Evolutionary conservation across 2,113 vertebrate genomes (phyloP).

Genomic region (Anas platyrhynchos): DNA sequence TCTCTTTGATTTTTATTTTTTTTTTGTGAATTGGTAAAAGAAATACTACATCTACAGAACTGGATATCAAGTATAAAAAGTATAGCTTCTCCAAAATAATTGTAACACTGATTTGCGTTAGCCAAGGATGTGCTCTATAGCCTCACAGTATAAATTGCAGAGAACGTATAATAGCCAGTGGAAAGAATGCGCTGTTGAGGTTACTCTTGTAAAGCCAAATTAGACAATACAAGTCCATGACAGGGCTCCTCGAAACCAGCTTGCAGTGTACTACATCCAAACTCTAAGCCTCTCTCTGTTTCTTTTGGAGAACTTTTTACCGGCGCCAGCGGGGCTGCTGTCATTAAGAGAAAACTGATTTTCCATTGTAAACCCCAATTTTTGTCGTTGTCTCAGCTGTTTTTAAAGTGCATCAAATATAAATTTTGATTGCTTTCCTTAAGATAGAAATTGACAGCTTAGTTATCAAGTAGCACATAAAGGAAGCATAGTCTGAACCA

Average conservation of each 20-base stretch:
- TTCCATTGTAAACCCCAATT: conserved; percentile 1
- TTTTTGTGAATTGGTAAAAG: not conserved
- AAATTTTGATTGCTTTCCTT: not conserved
- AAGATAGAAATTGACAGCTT: not conserved
- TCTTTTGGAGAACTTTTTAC: conserved; percentile 11
- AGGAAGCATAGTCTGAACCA: not conserved
- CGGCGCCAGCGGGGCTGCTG: not conserved
- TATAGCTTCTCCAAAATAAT: not conserved
- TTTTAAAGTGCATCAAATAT: not conserved
- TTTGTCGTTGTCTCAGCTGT: not conserved
- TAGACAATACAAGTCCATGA: not conserved
- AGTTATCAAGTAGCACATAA: not conserved
- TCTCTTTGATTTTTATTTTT: not conserved
- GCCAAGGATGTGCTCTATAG: not conserved
- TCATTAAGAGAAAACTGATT: not conserved
- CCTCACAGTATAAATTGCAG: not conserved
- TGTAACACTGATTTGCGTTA: not conserved
- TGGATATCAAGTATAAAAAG: not conserved
- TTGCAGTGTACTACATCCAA: not conserved
- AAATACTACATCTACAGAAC: not conserved
- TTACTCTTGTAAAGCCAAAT: conserved; percentile 1
- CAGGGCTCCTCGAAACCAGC: not conserved
- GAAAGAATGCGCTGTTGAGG: conserved; percentile 16
- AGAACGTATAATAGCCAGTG: not conserved
- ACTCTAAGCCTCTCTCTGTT: not conserved